Evolutionary conservation across 2,888 invertebrate species (phyloP), one percentile per base, ranked within the genome.

Genomic region (Cremastinae sp.): DNA sequence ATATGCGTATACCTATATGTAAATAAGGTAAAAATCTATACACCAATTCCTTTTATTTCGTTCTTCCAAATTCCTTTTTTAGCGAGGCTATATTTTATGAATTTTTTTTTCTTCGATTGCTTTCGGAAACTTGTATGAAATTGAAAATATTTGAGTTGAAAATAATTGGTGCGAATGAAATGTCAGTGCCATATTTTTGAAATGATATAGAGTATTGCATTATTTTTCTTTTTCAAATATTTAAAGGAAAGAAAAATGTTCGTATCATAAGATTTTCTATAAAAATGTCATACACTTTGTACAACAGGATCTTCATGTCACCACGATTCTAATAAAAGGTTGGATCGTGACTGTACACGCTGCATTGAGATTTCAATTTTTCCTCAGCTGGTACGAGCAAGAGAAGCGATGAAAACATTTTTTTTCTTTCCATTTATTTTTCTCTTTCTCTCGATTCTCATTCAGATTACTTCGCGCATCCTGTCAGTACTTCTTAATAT

Each of bases 21-120:
- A 47, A 20, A 39, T 68, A 35, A 12, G 12, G 12, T 49, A 37
- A 28, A 66, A 43, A 65, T 39, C 10, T n/a, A 45, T 20, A 18
- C 5, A 2, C 8, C 22, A 16, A 18, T 28, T 61, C 43, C 16
- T 3, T 47, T 61, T n/a, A n/a, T 14, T 16, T 10, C 10, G 4
- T 35, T 16, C 43, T 22, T 75, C 58, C 39, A 28, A 37, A 59
- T 59, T 47, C 39, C 45, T 58, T 37, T 65, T 58, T 41, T 61
- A 47, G n/a, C 53, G 18, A 16, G 20, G 61, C 73, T 71, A 75
- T 72, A 75, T 78, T 72, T 72, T 72, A 72, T 78, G 68, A 65
- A n/a, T n/a, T n/a, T n/a, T n/a, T n/a, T n/a, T n/a, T n/a, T n/a
- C n/a, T n/a, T n/a, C n/a, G n/a, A n/a, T n/a, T n/a, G n/a, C n/a